Base-by-base conservation (phyloP, 2,797 vertebrate genomes). In the Tadarida brasiliensis region DNA sequence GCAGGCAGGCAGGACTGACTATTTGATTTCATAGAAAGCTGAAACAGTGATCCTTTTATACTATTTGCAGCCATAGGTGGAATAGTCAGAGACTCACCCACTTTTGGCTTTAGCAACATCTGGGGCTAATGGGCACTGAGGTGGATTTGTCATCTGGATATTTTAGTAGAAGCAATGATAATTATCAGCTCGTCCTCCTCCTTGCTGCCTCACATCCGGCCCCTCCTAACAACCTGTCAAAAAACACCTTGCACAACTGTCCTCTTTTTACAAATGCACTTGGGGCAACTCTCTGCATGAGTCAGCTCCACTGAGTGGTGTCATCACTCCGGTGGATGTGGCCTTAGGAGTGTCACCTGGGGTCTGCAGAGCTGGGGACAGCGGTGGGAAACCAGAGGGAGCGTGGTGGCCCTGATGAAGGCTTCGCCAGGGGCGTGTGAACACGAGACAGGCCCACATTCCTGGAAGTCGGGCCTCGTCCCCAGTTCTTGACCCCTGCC, bases 201-300 rank as follows among this genome's bases (percentile, higher is more conserved):
- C 71, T 94, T 33, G 73, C 77, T 82, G 76, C 81, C 33, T 85
- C 77, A 82, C 26, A 59, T 65, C 93, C 17, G 2, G 59, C 61
- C 61, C 49, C 24, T 96, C 77, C 71, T 83, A 54, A 51, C 0
- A 73, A n/a, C 33, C 65, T 92, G 57, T 76, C 92, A 81, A 77
- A 94, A 91, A 68, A 44, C 85, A 83, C 33, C 68, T 95, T 96
- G 63, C 70, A 24, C 91, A 97, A 93, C 35, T 49, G 24, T 11
- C 24, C 19, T 92, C 77, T 59, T 86, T 83, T 93, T 90, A 67
- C 39, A 35, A 7, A 10, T 19, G 67, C 65, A 76, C 56, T 26
- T 22, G 24, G 19, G 39, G 10, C 2, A 35, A 51, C 57, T 87
- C 71, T 61, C 61, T 56, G 61, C 26, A 10, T 89, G 90, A 96